phyloP scores from a whole-genome alignment of 2,113 vertebrate species.

The Saccopteryx bilineata region DNA sequence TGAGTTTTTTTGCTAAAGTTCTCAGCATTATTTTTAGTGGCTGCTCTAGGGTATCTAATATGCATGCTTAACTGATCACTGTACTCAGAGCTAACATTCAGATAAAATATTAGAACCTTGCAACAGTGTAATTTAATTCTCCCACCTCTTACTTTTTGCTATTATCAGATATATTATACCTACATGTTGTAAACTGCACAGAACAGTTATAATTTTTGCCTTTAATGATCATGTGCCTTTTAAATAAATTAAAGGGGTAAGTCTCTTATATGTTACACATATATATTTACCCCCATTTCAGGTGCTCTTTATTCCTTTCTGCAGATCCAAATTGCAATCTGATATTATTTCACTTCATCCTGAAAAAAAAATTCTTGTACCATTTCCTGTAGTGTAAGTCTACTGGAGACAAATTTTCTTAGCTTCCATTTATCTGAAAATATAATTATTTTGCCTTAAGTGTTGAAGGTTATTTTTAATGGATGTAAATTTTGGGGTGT shows the following conservation, averaged over 20 bases:
- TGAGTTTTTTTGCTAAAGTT: neutral
- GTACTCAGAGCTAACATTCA: neutral
- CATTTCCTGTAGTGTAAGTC: neutral
- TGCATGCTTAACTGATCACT: neutral
- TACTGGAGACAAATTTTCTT: conserved; percentile 5
- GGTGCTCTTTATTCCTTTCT: neutral
- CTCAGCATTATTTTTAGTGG: neutral
- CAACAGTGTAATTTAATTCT: neutral
- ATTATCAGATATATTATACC: neutral
- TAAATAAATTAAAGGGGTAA: neutral
- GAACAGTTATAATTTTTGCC: neutral
- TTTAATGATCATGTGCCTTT: neutral
- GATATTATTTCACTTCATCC: neutral
- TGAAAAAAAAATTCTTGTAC: neutral
- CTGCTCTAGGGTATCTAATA: neutral
- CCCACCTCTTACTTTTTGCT: neutral
- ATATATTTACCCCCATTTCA: neutral
- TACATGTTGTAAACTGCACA: neutral
- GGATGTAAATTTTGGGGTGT: neutral
- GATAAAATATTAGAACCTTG: neutral
- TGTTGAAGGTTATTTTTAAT: neutral
- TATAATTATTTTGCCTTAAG: neutral
- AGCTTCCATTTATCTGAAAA: neutral
- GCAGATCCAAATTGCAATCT: neutral
- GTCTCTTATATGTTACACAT: neutral